Base-by-base conservation (phyloP, 2,797 vertebrate species). In the Catharus ustulatus region DNA sequence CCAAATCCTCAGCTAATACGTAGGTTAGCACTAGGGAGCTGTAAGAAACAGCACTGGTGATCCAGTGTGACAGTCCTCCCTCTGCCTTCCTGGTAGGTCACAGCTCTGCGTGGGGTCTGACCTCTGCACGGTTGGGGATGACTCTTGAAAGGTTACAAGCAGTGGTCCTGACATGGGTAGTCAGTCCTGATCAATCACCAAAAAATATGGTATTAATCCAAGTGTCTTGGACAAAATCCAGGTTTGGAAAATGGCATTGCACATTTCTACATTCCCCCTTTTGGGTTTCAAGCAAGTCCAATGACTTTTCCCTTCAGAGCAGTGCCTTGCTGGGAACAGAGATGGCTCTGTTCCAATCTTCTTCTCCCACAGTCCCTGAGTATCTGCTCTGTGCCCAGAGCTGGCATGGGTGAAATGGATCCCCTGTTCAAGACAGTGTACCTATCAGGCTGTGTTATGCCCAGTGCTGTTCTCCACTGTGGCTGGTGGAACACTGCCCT, bases 201-300 rank as follows among this genome's bases (percentile, higher is more conserved):
- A 76, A 91, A 89, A 8, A 1, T 10, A 40, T 6, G 19, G 19
- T 77, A 54, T 58, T 59, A 61, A 81, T 87, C 57, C 49, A 91
- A 87, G 24, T 38, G 46, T 77, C 27, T 52, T 78, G 82, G 36
- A 63, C 51, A 91, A 91, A 92, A 92, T 81, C 73, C 76, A 86
- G 32, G 21, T 81, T 72, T 75, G 26, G 27, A 17, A 91, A 87
- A 69, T 69, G 17, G 24, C 30, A 81, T 75, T 27, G 45, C 51
- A 78, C 24, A 52, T 24, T 84, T 72, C n/a, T 80, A 46, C 71
- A 85, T 69, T 51, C 27, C 14, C 6, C 3, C 5, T 85, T 83
- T 69, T 68, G 58, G 27, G 19, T 79, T 87, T 76, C 52, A 91
- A 19, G 19, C 34, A 91, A 86, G 38, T 76, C 9, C 48, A 52